Evolutionary conservation across 2,888 invertebrate genomes (phyloP).

Genomic region (Dasypogon diadema): DNA sequence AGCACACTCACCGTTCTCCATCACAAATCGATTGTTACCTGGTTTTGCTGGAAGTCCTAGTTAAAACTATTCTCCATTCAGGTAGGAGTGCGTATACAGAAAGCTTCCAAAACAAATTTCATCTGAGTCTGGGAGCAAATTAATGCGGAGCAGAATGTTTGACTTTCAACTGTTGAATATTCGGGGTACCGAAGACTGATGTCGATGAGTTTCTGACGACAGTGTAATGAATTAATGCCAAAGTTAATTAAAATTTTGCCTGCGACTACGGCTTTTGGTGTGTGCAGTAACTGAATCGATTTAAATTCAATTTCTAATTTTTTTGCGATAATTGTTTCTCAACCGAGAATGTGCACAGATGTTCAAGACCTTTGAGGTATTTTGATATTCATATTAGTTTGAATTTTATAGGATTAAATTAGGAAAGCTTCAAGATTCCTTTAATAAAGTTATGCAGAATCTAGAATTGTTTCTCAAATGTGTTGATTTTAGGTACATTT

Average conservation of each 20-base stretch:
- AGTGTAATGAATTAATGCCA: slow-evolving; percentile 44
- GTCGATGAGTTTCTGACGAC: slow-evolving; percentile 39
- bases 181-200: slow-evolving; percentile 4
- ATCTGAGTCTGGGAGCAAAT: slow-evolving; percentile 18
- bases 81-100: background rate
- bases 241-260: slow-evolving; percentile 42
- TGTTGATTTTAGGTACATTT: too few species aligned
- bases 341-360: slow-evolving; percentile 3
- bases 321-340: slow-evolving; percentile 26
- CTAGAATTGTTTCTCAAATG: too few species aligned
- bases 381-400: slow-evolving; percentile 30
- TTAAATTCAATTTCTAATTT: slow-evolving; percentile 46
- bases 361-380: background rate
- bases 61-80: background rate
- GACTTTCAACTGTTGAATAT: slow-evolving; percentile 41
- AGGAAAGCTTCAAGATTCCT: too few species aligned
- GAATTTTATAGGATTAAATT: too few species aligned
- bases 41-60: background rate
- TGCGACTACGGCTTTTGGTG: slow-evolving; percentile 17
- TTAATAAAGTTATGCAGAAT: too few species aligned
- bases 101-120: background rate
- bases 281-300: slow-evolving; percentile 28
- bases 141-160: slow-evolving; percentile 30
- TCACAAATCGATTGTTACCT: background rate
- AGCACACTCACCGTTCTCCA: background rate